A percentile compares a stretch with the other conserved stretches of the same genome.
phyloP scores from a whole-genome alignment of 2,797 vertebrate species.

The Xyrichtys novacula region DNA sequence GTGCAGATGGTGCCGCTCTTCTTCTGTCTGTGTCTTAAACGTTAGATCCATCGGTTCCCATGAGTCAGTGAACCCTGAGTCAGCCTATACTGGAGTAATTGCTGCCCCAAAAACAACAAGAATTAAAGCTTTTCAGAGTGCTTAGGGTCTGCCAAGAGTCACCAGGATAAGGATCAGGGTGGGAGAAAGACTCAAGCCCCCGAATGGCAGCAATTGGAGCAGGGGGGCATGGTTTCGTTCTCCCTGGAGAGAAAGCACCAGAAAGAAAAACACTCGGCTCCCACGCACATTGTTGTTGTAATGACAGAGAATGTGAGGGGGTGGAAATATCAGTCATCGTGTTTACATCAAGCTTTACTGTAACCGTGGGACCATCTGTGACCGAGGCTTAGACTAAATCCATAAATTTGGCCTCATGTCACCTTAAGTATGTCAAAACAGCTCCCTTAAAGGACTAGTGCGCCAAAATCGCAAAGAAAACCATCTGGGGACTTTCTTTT shows the following conservation, averaged over 20 bases:
- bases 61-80: slow-evolving; percentile 35
- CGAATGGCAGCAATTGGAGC: slow-evolving; percentile 47
- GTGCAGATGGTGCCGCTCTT: slow-evolving; percentile 38
- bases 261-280: slow-evolving; percentile 67
- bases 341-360: slow-evolving; percentile 55
- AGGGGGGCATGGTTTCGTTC: slow-evolving; percentile 44
- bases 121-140: slow-evolving; percentile 26
- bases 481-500: too few species aligned
- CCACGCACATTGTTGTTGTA: slow-evolving; percentile 67
- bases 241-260: slow-evolving; percentile 60
- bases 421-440: neutral
- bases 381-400: neutral
- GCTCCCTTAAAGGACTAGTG: neutral
- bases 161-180: slow-evolving; percentile 79
- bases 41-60: slow-evolving; percentile 47
- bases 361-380: slow-evolving; percentile 46
- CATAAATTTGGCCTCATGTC: neutral
- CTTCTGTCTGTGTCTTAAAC: slow-evolving; percentile 19
- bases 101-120: slow-evolving; percentile 10
- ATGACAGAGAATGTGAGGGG: slow-evolving; percentile 51
- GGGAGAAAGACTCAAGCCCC: slow-evolving; percentile 49
- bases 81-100: slow-evolving; percentile 38
- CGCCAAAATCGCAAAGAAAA: neutral
- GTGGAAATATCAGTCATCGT: slow-evolving; percentile 48
- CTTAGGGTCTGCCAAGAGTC: slow-evolving; percentile 57